Percentiles rank a stretch among this genome's conserved stretches.
Conservation (phyloP, 1,140 invertebrate genomes). For the Macrobrachium nipponense region DNA sequence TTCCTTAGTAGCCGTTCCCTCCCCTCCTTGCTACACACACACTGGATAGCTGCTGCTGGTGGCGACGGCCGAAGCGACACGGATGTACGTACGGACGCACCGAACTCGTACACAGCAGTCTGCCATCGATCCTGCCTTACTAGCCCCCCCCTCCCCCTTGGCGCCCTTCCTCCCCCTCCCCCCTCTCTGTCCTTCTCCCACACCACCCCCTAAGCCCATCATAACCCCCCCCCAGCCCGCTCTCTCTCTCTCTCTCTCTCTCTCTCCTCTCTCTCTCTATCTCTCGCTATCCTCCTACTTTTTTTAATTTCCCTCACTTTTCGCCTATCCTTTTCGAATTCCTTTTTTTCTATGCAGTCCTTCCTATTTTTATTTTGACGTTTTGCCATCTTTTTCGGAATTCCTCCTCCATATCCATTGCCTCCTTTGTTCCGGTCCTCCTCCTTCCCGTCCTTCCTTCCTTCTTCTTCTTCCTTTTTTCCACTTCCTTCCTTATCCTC, state of each 20-base stretch:
- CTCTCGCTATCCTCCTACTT: neutral
- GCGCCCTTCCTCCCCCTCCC: neutral
- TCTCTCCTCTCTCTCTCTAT: slow-evolving; percentile 26
- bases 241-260: slow-evolving; percentile 21
- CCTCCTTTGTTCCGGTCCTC: neutral
- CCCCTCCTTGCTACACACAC: neutral
- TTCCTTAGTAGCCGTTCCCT: neutral
- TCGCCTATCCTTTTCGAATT: neutral
- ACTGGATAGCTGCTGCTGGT: slow-evolving; percentile 2
- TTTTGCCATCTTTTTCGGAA: neutral
- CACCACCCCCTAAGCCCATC: neutral
- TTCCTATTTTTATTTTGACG: neutral
- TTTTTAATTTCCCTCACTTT: neutral
- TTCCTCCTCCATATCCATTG: neutral
- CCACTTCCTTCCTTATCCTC: neutral
- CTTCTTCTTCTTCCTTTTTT: neutral
- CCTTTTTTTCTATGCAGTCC: neutral
- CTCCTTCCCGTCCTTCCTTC: neutral
- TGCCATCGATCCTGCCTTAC: neutral
- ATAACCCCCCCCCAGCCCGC: neutral
- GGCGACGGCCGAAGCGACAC: neutral
- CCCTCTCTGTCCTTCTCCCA: neutral
- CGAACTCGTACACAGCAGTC: neutral
- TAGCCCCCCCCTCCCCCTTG: slow-evolving; percentile 1
- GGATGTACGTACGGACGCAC: neutral